A percentile compares a stretch with the other conserved stretches of the same genome.
These are phyloP conservation scores for Leptoteleia sp. DNA, from an alignment of 1,140 invertebrate genomes.

Conservation along the genomic window DNA sequence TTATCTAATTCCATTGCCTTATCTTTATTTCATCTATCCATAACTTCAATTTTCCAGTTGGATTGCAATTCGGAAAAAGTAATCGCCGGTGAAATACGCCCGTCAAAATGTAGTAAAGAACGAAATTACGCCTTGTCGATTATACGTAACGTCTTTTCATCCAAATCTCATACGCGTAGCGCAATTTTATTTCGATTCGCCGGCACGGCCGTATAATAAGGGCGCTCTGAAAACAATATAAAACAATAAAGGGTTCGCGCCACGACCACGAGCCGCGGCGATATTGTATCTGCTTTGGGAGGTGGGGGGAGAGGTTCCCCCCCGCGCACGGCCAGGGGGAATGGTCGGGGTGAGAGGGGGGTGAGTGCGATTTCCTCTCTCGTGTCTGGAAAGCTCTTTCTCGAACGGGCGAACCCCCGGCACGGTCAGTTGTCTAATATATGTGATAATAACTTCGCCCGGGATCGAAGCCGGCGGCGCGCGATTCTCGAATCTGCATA, in stretches of 20 bases:
- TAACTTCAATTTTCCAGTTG: background rate
- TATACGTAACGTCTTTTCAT: conserved; percentile 41
- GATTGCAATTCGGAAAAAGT: conserved; percentile 4
- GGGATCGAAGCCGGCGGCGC: conserved; percentile 68
- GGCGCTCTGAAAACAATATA: conserved; percentile 73
- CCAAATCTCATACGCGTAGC: conserved; percentile 40
- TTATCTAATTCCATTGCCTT: no score
- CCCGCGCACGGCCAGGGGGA: no score
- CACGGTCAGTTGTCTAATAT: conserved; percentile 74
- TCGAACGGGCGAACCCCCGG: conserved; percentile 42
- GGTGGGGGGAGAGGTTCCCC: conserved; percentile 42
- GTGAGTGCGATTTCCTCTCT: conserved; percentile 46
- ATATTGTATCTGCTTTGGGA: conserved; percentile 71
- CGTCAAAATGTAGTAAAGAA: no score
- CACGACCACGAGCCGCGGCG: conserved; percentile 69
- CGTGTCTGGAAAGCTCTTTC: conserved; percentile 58
- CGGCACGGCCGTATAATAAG: conserved; percentile 66
- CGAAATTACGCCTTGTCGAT: conserved; percentile 29
- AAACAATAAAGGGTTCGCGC: conserved; percentile 75
- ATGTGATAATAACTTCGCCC: conserved; percentile 74
- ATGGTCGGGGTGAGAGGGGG: no score
- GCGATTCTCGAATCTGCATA: conserved; percentile 73
- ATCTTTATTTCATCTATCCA: no score
- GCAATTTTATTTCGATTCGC: conserved; percentile 72
- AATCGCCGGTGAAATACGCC: conserved; percentile 12